Conservation (phyloP, 2,888 invertebrate genomes). For the Nowickia ferox region DNA sequence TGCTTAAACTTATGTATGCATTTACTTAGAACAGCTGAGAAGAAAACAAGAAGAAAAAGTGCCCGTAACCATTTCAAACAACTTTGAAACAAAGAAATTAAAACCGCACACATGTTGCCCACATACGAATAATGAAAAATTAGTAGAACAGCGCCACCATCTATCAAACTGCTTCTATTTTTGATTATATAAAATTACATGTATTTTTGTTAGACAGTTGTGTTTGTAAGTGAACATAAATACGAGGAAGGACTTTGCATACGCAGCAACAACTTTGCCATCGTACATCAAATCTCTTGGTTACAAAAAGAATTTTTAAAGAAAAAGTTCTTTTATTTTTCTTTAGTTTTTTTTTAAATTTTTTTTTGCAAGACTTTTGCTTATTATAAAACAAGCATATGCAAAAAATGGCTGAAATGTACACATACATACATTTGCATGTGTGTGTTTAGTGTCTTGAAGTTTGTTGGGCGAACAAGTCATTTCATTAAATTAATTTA, state of each 20-base stretch:
- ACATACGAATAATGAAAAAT: conserved; percentile 78
- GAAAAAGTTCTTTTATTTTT: conserved; percentile 76
- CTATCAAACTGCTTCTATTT: conserved; percentile 15
- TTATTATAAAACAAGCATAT: conserved; percentile 30
- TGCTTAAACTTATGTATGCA: conserved; percentile 21
- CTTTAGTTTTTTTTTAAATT: conserved; percentile 53
- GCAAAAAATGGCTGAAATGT: conserved; percentile 15
- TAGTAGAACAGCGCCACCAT: conserved; percentile 75
- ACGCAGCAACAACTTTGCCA: conserved; percentile 55
- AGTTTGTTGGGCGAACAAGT: not conserved
- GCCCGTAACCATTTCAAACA: conserved; percentile 60
- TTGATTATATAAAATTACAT: not conserved
- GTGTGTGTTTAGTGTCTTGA: not conserved
- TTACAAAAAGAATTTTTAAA: conserved; percentile 79
- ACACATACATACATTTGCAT: not conserved
- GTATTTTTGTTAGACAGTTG: conserved; percentile 11
- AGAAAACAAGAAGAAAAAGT: not conserved
- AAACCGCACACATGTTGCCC: conserved; percentile 81
- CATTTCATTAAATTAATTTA: not conserved
- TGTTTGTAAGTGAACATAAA: conserved; percentile 29
- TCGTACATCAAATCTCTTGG: conserved; percentile 70
- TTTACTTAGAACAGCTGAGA: conserved; percentile 3
- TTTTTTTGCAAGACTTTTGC: conserved; percentile 20
- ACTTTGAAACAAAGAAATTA: conserved; percentile 76
- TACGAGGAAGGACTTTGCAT: conserved; percentile 50